Base-by-base conservation (phyloP, 2,888 invertebrate genomes). In the Vesta saturnalis region DNA sequence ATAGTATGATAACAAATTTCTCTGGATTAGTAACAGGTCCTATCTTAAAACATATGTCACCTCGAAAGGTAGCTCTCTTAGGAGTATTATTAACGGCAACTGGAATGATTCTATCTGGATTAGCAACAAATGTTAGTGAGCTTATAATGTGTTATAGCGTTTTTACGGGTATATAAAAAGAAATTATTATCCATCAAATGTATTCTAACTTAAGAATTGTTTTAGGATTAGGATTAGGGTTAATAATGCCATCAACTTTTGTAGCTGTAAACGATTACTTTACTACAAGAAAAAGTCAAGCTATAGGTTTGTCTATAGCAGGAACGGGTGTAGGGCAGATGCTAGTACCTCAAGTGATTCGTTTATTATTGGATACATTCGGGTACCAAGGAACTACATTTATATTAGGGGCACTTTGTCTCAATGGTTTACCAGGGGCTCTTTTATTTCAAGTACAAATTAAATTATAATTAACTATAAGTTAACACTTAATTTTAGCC, bases 321-420 rank as follows among this genome's bases (percentile, higher is more conserved):
- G 93, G 93, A 64, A 92, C 92, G 71, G 92, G 92, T 68, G 82
- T 92, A 21, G 93, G 93, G 1, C 92, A 92, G 80, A 90, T 92
- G 81, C 80, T 91, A 69, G 90, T 93, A 87, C 93, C 93, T 1
- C 91, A 91, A 77, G 84, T 92, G 73, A 89, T 92, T 64, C 85
- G 89, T 55, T 86, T 88, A 77, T 86, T 92, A 56, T 81, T 92
- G 71, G 88, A 89, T 72, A 84, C 87, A 74, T 92, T 89, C 80
- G 89, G 89, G 56, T 92, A 89, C 79, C 86, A 84, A 73, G 88
- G 87, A 35, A 89, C 92, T 0, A 88, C 90, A 47, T 78, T 91
- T 67, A 85, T 92, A 21, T 83, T 92, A 77, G 88, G 90, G 8
- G 85, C 85, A 3, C 77, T 92, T 54, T 88, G 91, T 65, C 85